Evolutionary conservation across 2,113 vertebrate genomes (phyloP).

Genomic region (Pteropus alecto): DNA sequence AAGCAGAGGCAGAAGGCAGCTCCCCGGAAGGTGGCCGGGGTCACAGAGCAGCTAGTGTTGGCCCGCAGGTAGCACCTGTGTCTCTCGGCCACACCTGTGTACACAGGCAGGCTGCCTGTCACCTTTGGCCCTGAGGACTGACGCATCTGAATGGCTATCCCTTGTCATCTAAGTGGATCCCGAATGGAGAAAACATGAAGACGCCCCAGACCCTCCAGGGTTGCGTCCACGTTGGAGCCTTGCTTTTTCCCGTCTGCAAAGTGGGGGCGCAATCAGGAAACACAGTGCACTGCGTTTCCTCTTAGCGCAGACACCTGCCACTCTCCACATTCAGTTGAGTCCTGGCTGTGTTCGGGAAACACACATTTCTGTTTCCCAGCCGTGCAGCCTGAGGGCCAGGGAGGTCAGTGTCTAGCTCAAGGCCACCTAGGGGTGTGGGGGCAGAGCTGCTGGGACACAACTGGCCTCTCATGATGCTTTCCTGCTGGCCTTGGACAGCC

Average conservation of each 20-base stretch:
- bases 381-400: neutral
- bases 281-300: rapidly evolving
- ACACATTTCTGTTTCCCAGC: rapidly evolving
- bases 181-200: neutral
- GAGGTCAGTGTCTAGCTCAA: neutral
- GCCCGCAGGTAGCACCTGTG: neutral
- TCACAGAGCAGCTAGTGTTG: rapidly evolving
- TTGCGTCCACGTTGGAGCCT: neutral
- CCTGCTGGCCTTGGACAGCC: neutral
- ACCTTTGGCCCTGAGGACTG: neutral
- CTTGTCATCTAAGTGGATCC: neutral
- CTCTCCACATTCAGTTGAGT: rapidly evolving
- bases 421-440: rapidly evolving
- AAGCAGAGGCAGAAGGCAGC: neutral
- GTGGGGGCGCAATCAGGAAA: neutral
- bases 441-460: neutral
- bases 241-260: neutral
- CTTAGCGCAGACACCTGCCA: neutral
- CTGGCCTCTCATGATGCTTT: neutral
- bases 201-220: neutral
- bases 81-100: slow-evolving; percentile 7
- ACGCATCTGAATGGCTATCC: too few species aligned
- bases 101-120: neutral
- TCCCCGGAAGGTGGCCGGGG: neutral
- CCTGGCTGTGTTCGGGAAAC: too few species aligned